Percentiles rank a stretch among this genome's conserved stretches.
phyloP scores from a whole-genome alignment of 2,113 vertebrate species.

The Dicentrarchus labrax region DNA sequence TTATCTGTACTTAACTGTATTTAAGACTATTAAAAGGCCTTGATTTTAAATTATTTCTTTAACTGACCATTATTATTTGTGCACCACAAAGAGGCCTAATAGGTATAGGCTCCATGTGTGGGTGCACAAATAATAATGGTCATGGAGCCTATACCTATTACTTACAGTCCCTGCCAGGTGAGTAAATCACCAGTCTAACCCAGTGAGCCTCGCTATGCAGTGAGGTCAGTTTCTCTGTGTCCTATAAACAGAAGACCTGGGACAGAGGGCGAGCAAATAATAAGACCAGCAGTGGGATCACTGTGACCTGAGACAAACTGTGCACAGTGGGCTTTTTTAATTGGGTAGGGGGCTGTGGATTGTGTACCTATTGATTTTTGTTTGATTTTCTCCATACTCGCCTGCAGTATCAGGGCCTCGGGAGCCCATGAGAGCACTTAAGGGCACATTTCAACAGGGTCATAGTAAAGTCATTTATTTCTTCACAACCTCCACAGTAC shows the following conservation, averaged over 20 bases:
- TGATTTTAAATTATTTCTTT: neutral
- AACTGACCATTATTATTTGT: neutral
- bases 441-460: conserved; percentile 34
- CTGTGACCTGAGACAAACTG: conserved; percentile 62
- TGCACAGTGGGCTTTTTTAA: conserved; percentile 46
- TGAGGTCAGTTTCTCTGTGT: conserved; percentile 23
- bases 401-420: conserved; percentile 13
- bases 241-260: neutral
- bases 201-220: neutral
- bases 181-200: conserved; percentile 32
- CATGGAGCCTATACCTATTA: neutral
- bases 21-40: neutral
- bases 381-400: conserved; percentile 54
- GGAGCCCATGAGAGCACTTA: conserved; percentile 29
- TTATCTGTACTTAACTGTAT: neutral
- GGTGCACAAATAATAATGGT: no score
- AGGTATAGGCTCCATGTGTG: no score
- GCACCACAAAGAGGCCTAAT: neutral
- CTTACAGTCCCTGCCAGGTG: neutral
- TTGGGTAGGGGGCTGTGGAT: conserved; percentile 59
- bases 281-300: conserved; percentile 50
- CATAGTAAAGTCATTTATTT: conserved; percentile 34
- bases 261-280: conserved; percentile 53
- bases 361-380: conserved; percentile 64
- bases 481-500: conserved; percentile 3